Percentiles rank a stretch among this genome's conserved stretches.
These are phyloP conservation scores for Hypena proboscidalis DNA, from an alignment of 2,888 invertebrate species.

Conservation along the genomic window DNA sequence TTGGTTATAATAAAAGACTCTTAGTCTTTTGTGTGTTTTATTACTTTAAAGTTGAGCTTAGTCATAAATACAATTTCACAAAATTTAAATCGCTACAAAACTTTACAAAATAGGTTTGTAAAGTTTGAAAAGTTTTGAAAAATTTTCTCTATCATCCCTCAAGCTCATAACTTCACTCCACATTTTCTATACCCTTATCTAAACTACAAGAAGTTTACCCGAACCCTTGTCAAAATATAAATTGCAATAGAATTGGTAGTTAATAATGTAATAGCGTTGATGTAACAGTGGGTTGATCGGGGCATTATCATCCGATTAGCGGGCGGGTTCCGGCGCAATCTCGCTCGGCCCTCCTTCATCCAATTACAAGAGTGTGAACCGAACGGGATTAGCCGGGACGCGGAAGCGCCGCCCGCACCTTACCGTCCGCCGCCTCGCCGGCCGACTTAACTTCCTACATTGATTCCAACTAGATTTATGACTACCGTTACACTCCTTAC, in stretches of 20 bases:
- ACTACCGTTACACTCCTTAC: constrained; percentile 18
- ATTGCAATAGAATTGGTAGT: background rate
- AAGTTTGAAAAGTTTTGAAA: too few relatives aligned
- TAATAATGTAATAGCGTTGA: constrained; percentile 44
- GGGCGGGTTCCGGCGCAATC: constrained; percentile 71
- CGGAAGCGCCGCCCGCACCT: constrained; percentile 52
- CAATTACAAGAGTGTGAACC: constrained; percentile 81
- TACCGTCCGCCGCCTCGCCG: constrained; percentile 49
- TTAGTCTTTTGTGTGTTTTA: too few relatives aligned
- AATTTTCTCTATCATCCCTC: too few relatives aligned
- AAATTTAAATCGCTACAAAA: too few relatives aligned
- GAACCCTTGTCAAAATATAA: background rate
- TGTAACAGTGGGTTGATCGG: constrained; percentile 52
- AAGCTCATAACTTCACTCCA: too few relatives aligned
- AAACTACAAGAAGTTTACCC: too few relatives aligned
- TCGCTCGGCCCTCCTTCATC: constrained; percentile 74
- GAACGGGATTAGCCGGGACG: constrained; percentile 72
- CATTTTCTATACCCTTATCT: too few relatives aligned
- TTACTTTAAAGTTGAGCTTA: too few relatives aligned
- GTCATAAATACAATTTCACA: too few relatives aligned
- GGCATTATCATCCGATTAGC: constrained; percentile 80
- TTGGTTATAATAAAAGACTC: too few relatives aligned
- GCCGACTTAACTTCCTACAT: constrained; percentile 39
- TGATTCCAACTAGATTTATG: constrained; percentile 51
- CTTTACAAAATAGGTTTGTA: too few relatives aligned